phyloP scores from a whole-genome alignment of 2,888 invertebrate species.

The Amblyjoppa proteus region DNA sequence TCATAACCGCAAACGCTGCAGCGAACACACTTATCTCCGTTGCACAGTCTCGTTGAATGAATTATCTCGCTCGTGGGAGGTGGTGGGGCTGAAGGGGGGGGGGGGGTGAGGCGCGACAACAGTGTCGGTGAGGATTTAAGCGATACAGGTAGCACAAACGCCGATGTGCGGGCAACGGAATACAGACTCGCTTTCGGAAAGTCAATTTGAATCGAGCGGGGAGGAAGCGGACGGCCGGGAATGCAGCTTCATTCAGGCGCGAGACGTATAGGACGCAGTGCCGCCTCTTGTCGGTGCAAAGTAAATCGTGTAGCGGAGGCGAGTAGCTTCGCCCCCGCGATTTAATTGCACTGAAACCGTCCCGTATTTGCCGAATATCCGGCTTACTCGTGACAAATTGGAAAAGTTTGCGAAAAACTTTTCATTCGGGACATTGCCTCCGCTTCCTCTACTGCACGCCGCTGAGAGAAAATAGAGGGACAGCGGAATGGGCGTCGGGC shows the following conservation, averaged over 20 bases:
- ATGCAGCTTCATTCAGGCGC: conserved; percentile 3
- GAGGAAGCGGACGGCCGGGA: conserved; percentile 8
- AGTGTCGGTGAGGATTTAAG: conserved; percentile 48
- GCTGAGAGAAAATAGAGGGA: conserved; percentile 31
- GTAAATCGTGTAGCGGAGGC: conserved; percentile 52
- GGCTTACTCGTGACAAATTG: conserved; percentile 76
- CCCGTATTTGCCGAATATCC: conserved; percentile 73
- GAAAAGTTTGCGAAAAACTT: conserved; percentile 75
- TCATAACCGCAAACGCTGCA: conserved; percentile 1
- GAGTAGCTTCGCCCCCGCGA: conserved; percentile 55
- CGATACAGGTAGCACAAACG: conserved; percentile 19
- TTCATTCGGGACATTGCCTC: conserved; percentile 52
- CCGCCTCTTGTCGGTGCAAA: conserved; percentile 38
- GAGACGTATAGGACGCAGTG: conserved; percentile 38
- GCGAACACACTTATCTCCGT: conserved; percentile 61
- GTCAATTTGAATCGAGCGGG: conserved; percentile 33
- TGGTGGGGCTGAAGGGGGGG: not conserved
- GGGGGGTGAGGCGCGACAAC: conserved; percentile 12
- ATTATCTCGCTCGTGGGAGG: conserved; percentile 52
- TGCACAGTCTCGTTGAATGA: conserved; percentile 57
- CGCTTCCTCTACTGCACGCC: conserved; percentile 17
- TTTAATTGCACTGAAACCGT: conserved; percentile 74
- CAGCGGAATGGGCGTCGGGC: conserved; percentile 29
- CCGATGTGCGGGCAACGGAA: conserved; percentile 2
- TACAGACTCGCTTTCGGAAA: conserved; percentile 36